Conservation (phyloP, 2,113 vertebrate genomes). For the Sporophila hypoxantha region DNA sequence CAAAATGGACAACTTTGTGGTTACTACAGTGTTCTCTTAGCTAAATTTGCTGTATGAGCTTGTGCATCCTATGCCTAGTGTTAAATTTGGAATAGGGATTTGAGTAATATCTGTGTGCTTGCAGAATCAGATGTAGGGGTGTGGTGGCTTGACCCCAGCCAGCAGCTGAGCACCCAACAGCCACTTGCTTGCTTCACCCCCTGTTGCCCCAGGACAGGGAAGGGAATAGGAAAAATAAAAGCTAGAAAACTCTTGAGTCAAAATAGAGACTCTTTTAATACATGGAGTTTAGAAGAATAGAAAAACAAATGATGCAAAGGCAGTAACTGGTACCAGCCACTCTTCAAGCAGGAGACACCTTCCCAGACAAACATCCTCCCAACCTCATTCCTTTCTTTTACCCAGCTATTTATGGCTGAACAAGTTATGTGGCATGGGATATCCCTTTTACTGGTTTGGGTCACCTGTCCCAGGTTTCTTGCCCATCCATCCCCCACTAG, state of each 20-base stretch:
- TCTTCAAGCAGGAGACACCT: background rate
- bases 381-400: background rate
- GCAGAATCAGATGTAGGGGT: background rate
- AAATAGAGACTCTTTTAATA: background rate
- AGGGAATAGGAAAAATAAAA: background rate
- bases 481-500: fast-evolving
- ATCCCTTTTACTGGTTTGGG: background rate
- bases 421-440: background rate
- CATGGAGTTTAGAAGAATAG: background rate
- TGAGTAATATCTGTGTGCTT: fast-evolving
- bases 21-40: background rate
- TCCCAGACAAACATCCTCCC: fast-evolving
- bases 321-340: background rate
- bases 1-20: background rate
- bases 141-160: background rate
- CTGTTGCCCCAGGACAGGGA: fast-evolving
- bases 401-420: background rate
- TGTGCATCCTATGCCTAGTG: background rate
- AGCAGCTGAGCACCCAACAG: background rate
- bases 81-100: background rate
- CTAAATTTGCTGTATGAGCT: background rate
- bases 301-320: background rate
- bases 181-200: background rate
- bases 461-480: background rate
- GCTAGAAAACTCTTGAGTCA: background rate